These are phyloP conservation scores for Todus mexicanus DNA, from an alignment of 2,797 vertebrate genomes.

Conservation along the genomic window DNA sequence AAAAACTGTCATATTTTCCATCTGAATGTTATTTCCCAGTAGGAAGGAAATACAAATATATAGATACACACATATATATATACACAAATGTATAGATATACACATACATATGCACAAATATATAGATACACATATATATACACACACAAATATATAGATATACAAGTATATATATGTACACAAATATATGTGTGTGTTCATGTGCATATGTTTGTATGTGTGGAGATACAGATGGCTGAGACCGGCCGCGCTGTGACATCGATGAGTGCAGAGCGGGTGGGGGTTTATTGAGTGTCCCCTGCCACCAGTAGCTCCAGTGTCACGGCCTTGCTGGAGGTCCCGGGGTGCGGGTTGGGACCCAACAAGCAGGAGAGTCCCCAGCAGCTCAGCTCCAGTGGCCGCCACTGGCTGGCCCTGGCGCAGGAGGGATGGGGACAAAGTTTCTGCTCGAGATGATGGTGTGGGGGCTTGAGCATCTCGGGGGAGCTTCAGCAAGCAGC, in stretches of 20 bases:
- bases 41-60: slow-evolving; percentile 18
- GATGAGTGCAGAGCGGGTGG: not conserved
- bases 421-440: rapidly evolving
- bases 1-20: slow-evolving; percentile 17
- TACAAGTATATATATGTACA: too few species aligned
- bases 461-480: rapidly evolving
- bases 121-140: too few species aligned
- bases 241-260: not conserved
- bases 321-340: not conserved
- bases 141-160: too few species aligned
- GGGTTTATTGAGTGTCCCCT: not conserved
- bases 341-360: not conserved
- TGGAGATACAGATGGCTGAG: not conserved
- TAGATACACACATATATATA: too few species aligned
- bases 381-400: not conserved
- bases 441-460: not conserved
- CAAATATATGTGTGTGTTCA: too few species aligned
- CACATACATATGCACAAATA: too few species aligned
- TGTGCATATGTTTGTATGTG: too few species aligned
- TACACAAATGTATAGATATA: too few species aligned
- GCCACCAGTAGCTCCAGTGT: rapidly evolving
- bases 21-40: slow-evolving; percentile 20
- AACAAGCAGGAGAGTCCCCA: rapidly evolving
- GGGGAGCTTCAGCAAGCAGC: rapidly evolving
- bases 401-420: rapidly evolving